A percentile compares a stretch with the other conserved stretches of the same genome.
These are phyloP conservation scores for Micrasema longulum DNA, from an alignment of 1,140 invertebrate species.

Conservation along the genomic window DNA sequence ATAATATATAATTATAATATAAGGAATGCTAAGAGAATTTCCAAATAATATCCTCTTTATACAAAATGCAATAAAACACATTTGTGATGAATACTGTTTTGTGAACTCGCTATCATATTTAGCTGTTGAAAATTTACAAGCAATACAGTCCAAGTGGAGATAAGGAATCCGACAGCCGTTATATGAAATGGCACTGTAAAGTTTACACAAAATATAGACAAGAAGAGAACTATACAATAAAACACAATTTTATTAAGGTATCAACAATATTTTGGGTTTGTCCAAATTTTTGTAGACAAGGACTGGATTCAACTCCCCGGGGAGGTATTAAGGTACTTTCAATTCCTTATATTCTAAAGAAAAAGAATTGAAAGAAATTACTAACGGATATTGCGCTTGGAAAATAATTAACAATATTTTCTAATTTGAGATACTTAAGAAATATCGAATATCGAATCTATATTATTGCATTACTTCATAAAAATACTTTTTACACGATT, in stretches of 20 bases:
- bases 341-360: slow-evolving; percentile 6
- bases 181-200: slow-evolving; percentile 22
- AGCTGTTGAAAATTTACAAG: background rate
- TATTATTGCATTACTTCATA: slow-evolving; percentile 24
- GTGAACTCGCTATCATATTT: too few species aligned
- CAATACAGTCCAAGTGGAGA: background rate
- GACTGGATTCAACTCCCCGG: too few species aligned
- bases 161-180: slow-evolving; percentile 10
- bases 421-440: slow-evolving; percentile 22
- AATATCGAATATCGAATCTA: slow-evolving; percentile 11
- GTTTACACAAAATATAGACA: too few species aligned
- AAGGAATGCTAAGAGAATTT: too few species aligned
- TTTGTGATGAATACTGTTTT: too few species aligned
- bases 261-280: too few species aligned
- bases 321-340: slow-evolving; percentile 27
- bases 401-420: slow-evolving; percentile 25
- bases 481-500: slow-evolving; percentile 33
- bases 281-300: too few species aligned
- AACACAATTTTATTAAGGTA: slow-evolving; percentile 3
- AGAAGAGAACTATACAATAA: too few species aligned
- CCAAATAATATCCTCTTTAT: too few species aligned
- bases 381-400: slow-evolving; percentile 24
- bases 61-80: too few species aligned
- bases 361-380: background rate
- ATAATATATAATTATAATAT: background rate